phyloP scores from a whole-genome alignment of 2,113 vertebrate species.

The Megalops atlanticus region DNA sequence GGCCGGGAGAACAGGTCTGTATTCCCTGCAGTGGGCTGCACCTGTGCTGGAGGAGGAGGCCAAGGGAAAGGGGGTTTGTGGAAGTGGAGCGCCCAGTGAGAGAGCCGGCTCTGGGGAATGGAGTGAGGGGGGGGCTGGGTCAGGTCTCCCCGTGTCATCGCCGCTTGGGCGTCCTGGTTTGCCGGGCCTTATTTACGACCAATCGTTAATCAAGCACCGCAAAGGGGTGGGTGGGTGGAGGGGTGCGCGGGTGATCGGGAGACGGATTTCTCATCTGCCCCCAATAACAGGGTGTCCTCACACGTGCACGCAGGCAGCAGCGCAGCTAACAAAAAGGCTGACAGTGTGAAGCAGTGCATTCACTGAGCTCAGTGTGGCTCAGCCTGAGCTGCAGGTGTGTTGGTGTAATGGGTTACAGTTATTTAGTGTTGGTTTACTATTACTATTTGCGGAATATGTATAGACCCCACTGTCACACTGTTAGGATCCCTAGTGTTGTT shows the following conservation, averaged over 20 bases:
- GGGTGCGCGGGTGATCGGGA: neutral
- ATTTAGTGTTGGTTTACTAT: neutral
- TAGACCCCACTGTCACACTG: neutral
- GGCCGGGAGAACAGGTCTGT: constrained; percentile 49
- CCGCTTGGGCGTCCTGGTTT: constrained; percentile 1
- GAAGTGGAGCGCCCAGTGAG: neutral
- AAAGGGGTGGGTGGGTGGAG: constrained; percentile 2
- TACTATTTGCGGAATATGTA: neutral
- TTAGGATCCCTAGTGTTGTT: neutral
- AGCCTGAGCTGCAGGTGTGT: too few relatives aligned
- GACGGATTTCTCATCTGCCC: constrained; percentile 15
- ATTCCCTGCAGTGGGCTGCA: constrained; percentile 55
- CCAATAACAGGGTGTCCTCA: constrained; percentile 8
- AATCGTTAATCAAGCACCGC: neutral
- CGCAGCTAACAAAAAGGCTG: constrained; percentile 1
- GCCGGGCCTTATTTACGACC: constrained; percentile 33
- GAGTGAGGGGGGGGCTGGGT: neutral
- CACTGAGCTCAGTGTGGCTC: constrained; percentile 13
- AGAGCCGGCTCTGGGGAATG: neutral
- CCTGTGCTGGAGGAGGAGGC: constrained; percentile 51
- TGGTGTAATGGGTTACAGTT: neutral
- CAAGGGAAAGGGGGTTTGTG: neutral
- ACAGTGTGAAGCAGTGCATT: constrained; percentile 12
- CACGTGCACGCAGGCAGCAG: neutral
- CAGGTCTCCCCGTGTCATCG: constrained; percentile 33